Evolutionary conservation across 2,888 invertebrate genomes (phyloP), one percentile per base, ranked within the genome.

Genomic region (Syritta pipiens): DNA sequence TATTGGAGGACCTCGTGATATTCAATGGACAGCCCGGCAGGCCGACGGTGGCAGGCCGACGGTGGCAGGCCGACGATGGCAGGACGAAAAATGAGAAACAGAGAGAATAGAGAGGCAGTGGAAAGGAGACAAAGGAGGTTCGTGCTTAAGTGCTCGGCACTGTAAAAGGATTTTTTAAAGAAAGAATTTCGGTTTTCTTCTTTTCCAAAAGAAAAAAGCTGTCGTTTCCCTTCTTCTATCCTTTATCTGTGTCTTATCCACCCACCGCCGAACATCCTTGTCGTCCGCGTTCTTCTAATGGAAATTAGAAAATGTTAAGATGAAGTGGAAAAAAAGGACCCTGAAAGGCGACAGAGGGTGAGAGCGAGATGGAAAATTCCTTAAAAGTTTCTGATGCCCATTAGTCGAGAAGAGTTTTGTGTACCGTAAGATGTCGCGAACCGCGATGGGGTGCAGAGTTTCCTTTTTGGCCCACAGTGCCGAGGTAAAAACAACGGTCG

Each of bases 111-210:
- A n/a, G n/a, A n/a, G n/a, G n/a, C n/a, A n/a, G n/a, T n/a, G n/a
- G n/a, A n/a, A n/a, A 24, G 51, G 62, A 74, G 62, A 68, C 79
- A 74, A 79, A 74, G 67, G 49, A 57, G 55, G 57, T 79, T 74
- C 74, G 74, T 79, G 79, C 79, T 79, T 74, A 74, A 79, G 79
- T 74, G 68, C 74, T 68, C 72, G n/a, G 74, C 74, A 68, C 62
- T 72, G 79, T 74, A 68, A 74, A 79, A 79, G 79, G 79, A 79
- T 79, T 79, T 79, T 74, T n/a, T n/a, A n/a, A n/a, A 55, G 62
- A 62, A 60, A 62, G 35, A 30, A 74, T 74, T 67, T 60, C 9
- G 20, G 28, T 37, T 19, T 40, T 28, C 12, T 67, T 53, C 35
- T 40, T 17, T 24, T 22, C 28, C 30, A n/a, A n/a, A n/a, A n/a